Percentiles rank a stretch among this genome's conserved stretches.
phyloP scores from a whole-genome alignment of 2,888 invertebrate species.

The Cabera pusaria region DNA sequence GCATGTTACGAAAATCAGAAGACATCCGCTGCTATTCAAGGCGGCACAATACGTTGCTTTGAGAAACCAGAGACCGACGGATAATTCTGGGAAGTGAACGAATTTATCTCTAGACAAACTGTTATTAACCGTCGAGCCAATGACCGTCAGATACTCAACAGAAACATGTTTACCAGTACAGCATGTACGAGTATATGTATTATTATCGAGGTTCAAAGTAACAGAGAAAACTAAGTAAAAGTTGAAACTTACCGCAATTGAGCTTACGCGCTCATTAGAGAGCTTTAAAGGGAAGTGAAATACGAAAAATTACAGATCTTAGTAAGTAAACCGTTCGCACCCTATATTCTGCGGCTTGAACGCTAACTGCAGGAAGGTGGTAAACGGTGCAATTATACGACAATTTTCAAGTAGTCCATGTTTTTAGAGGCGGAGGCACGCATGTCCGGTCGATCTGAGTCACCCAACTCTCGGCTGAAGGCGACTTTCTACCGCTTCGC shows the following conservation, averaged over 20 bases:
- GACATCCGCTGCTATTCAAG: conserved; percentile 67
- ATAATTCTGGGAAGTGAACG: conserved; percentile 56
- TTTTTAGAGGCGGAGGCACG: conserved; percentile 39
- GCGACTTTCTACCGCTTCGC: conserved; percentile 66
- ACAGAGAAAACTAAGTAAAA: background rate
- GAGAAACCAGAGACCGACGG: conserved; percentile 55
- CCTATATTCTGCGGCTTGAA: conserved; percentile 36
- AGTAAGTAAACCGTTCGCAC: conserved; percentile 16
- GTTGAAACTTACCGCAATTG: background rate
- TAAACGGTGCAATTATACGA: conserved; percentile 53
- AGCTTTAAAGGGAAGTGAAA: conserved; percentile 27
- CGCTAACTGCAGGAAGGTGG: conserved; percentile 49
- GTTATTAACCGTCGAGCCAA: conserved; percentile 5
- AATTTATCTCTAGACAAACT: conserved; percentile 15
- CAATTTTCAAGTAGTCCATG: conserved; percentile 56
- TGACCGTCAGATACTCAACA: no score
- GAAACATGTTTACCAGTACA: no score
- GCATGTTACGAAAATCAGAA: conserved; percentile 22
- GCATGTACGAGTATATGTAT: no score
- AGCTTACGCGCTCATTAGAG: conserved; percentile 9
- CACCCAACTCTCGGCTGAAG: conserved; percentile 48
- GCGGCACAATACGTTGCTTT: conserved; percentile 65
- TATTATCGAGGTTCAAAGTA: no score
- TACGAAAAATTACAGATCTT: conserved; percentile 29
- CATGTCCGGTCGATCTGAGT: conserved; percentile 59